Conservation (phyloP, 2,113 vertebrate genomes). For the Lasiurus borealis region DNA sequence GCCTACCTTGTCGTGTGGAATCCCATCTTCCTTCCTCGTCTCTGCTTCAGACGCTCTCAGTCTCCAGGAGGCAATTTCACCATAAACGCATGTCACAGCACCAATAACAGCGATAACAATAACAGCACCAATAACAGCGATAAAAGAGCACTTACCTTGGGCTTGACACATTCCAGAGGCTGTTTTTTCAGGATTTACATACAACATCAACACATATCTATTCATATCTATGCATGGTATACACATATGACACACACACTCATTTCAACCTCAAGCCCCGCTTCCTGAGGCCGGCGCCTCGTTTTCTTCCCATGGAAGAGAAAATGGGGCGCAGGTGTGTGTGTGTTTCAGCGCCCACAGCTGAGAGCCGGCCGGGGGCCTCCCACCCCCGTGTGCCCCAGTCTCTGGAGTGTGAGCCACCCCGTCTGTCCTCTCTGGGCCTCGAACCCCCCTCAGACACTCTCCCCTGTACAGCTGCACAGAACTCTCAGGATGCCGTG, state of each 20-base stretch:
- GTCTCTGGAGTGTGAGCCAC: neutral
- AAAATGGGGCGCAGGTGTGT: neutral
- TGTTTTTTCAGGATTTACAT: neutral
- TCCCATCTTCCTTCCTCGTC: neutral
- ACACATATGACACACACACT: neutral
- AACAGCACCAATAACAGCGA: neutral
- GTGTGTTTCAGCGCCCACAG: neutral
- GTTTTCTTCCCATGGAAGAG: neutral
- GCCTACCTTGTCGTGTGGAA: neutral
- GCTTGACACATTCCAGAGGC: neutral
- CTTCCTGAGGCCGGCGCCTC: neutral
- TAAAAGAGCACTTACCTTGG: neutral
- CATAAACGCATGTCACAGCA: neutral
- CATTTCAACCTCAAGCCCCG: neutral
- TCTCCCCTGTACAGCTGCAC: too few species aligned
- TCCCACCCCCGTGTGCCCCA: neutral
- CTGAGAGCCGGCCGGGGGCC: neutral
- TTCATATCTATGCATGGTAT: neutral
- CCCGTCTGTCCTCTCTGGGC: too few species aligned
- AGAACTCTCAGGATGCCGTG: too few species aligned
- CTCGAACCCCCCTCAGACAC: too few species aligned
- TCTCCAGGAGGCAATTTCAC: neutral
- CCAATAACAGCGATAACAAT: neutral
- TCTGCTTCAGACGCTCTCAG: neutral
- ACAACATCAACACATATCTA: neutral